A percentile compares a stretch with the other conserved stretches of the same genome.
Evolutionary conservation across 1,140 invertebrate species (phyloP).

Genomic region (Archivesica marissinica): DNA sequence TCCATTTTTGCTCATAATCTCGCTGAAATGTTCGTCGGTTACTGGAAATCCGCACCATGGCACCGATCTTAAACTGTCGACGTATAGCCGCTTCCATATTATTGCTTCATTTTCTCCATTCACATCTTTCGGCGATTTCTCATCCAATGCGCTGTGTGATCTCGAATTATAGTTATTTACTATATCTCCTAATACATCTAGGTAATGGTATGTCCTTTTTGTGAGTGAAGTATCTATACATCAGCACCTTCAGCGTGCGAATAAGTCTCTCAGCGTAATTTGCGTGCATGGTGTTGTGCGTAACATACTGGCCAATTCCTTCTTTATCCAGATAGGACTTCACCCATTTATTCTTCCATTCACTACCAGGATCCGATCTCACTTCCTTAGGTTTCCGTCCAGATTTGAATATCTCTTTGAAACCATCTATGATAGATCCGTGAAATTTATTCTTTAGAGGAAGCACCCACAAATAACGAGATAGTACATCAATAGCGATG

Average conservation of each 20-base stretch:
- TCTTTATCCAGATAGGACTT: background rate
- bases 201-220: background rate
- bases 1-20: conserved; percentile 13
- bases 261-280: background rate
- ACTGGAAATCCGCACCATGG: background rate
- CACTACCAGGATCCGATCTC: background rate
- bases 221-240: background rate
- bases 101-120: background rate
- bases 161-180: background rate
- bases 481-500: background rate
- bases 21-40: background rate
- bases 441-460: background rate
- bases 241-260: background rate
- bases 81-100: background rate
- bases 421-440: background rate
- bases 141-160: background rate
- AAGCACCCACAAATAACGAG: background rate
- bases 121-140: background rate
- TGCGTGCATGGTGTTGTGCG: background rate
- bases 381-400: background rate
- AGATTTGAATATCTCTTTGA: background rate
- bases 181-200: background rate
- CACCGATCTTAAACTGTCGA: background rate
- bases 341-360: background rate
- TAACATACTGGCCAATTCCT: background rate